Evolutionary conservation across 2,113 vertebrate genomes (phyloP).

Genomic region (Phaethornis superciliosus): DNA sequence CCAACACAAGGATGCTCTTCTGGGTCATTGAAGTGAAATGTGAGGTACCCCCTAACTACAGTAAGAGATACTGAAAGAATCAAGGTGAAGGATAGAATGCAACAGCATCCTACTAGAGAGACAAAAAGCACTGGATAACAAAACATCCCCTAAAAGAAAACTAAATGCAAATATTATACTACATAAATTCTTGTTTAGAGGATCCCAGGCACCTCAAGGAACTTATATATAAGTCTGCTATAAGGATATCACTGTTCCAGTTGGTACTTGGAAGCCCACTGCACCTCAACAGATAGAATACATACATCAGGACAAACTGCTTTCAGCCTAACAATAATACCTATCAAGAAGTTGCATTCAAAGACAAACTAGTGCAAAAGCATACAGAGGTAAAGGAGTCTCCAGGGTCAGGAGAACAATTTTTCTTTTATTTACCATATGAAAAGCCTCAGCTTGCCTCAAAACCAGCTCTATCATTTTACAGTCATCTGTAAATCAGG

Average conservation of each 20-base stretch:
- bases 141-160: neutral
- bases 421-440: neutral
- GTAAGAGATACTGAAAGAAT: neutral
- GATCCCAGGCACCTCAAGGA: neutral
- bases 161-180: neutral
- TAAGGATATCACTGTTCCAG: neutral
- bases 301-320: neutral
- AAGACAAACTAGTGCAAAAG: neutral
- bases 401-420: neutral
- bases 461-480: neutral
- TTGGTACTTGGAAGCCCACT: neutral
- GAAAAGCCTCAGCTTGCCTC: neutral
- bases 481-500: neutral
- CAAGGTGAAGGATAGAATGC: neutral
- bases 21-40: neutral
- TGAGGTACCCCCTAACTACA: neutral
- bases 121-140: neutral
- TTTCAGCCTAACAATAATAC: neutral
- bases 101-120: neutral
- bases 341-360: neutral
- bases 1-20: neutral
- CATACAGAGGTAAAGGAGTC: neutral
- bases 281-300: neutral
- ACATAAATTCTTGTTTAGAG: neutral
- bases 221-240: neutral